These are phyloP conservation scores for Scalopus aquaticus DNA, from an alignment of 2,113 vertebrate species.

Conservation along the genomic window DNA sequence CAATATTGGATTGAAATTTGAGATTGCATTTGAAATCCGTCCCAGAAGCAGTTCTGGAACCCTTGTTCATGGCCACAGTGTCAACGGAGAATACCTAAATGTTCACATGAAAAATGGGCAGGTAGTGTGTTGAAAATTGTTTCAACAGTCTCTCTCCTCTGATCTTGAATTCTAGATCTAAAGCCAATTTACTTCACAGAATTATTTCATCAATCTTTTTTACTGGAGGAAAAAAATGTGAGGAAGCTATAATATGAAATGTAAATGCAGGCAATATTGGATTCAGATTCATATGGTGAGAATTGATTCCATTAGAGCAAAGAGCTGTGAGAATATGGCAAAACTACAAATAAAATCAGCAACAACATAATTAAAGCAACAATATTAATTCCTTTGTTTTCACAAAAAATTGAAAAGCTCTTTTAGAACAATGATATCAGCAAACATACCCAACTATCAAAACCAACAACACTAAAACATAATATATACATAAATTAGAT, in stretches of 20 bases:
- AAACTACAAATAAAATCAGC: neutral
- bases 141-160: neutral
- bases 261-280: neutral
- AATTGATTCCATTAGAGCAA: neutral
- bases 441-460: neutral
- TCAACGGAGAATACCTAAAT: slow-evolving; percentile 89
- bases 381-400: neutral
- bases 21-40: slow-evolving; percentile 94
- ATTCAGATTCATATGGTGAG: neutral
- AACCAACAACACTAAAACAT: slow-evolving; percentile 4
- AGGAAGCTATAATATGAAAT: neutral
- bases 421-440: neutral
- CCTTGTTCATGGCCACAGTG: slow-evolving; percentile 90
- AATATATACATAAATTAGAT: neutral
- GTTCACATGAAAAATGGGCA: slow-evolving; percentile 91
- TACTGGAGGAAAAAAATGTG: neutral
- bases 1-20: slow-evolving; percentile 91
- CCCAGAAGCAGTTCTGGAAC: slow-evolving; percentile 92
- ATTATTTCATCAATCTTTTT: neutral
- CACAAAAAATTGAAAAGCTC: slow-evolving; percentile 19
- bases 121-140: slow-evolving; percentile 80
- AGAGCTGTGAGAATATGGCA: neutral
- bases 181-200: slow-evolving; percentile 45
- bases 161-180: neutral
- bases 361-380: neutral